Evolutionary conservation across 1,140 invertebrate species (phyloP).

Genomic region (Polypedilum pembai): DNA sequence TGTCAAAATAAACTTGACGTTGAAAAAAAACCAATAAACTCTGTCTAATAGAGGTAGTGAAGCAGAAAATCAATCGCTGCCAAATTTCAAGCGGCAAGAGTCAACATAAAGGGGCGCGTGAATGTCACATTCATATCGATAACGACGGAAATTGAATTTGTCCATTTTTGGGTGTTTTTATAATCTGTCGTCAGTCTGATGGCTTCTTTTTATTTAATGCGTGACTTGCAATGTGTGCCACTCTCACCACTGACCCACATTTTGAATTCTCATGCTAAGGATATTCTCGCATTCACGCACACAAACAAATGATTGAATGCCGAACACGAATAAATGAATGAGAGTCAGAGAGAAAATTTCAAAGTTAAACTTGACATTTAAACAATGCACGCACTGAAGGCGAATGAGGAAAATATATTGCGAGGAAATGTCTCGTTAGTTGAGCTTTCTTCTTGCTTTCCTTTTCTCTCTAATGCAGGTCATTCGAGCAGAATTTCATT

Average conservation of each 20-base stretch:
- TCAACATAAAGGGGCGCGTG: background rate
- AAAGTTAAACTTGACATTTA: constrained; percentile 14
- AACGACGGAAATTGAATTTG: background rate
- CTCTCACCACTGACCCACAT: constrained; percentile 4
- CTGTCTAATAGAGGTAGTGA: background rate
- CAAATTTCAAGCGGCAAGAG: background rate
- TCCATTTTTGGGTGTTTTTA: background rate
- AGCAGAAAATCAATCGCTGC: constrained; percentile 9
- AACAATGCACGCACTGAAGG: background rate
- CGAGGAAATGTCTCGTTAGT: background rate
- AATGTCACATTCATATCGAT: background rate
- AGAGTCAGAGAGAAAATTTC: background rate
- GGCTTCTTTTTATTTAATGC: background rate
- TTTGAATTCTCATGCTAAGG: background rate
- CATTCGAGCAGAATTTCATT: background rate
- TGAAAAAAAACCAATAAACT: background rate
- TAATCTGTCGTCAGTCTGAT: background rate
- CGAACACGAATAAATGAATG: too few species aligned
- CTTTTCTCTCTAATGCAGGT: background rate
- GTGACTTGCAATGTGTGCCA: background rate
- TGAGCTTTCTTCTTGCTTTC: background rate
- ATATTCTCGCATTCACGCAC: background rate
- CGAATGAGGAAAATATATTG: too few species aligned
- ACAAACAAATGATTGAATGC: background rate
- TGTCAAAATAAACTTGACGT: background rate